Evolutionary conservation across 2,888 invertebrate species (phyloP).

Genomic region (Drosophila phalerata): DNA sequence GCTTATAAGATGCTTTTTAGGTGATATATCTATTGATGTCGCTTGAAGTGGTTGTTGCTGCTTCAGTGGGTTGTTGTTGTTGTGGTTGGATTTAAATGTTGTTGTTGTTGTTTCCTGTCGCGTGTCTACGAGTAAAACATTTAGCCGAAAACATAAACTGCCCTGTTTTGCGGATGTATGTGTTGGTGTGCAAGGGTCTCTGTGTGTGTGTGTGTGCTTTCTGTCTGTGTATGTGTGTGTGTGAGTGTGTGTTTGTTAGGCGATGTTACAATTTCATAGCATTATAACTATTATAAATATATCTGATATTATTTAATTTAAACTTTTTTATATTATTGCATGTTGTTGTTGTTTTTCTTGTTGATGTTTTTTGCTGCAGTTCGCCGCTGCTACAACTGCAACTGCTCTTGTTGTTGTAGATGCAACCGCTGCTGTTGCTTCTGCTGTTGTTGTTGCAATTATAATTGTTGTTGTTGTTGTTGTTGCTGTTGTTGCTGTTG

Average conservation of each 20-base stretch:
- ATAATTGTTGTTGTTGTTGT: slow-evolving; percentile 38
- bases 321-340: slow-evolving; percentile 76
- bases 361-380: slow-evolving; percentile 53
- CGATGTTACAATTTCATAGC: slow-evolving; percentile 78
- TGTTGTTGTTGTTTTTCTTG: slow-evolving; percentile 56
- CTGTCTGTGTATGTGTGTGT: slow-evolving; percentile 22
- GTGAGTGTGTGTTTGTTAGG: slow-evolving; percentile 44
- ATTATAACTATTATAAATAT: slow-evolving; percentile 77
- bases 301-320: slow-evolving; percentile 75
- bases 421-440: slow-evolving; percentile 25
- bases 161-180: slow-evolving; percentile 31
- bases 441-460: slow-evolving; percentile 37
- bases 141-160: slow-evolving; percentile 57
- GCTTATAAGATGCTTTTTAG: slow-evolving; percentile 64
- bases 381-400: slow-evolving; percentile 40
- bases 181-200: slow-evolving; percentile 16
- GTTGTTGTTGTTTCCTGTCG: slow-evolving; percentile 26
- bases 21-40: slow-evolving; percentile 51
- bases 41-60: slow-evolving; percentile 37
- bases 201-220: slow-evolving; percentile 6
- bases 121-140: slow-evolving; percentile 43
- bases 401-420: slow-evolving; percentile 23
- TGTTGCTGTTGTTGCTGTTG: slow-evolving; percentile 44
- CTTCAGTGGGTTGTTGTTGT: slow-evolving; percentile 41
- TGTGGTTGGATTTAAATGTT: slow-evolving; percentile 3